phyloP scores from a whole-genome alignment of 2,888 invertebrate genomes.

The Peribatodes rhomboidaria region DNA sequence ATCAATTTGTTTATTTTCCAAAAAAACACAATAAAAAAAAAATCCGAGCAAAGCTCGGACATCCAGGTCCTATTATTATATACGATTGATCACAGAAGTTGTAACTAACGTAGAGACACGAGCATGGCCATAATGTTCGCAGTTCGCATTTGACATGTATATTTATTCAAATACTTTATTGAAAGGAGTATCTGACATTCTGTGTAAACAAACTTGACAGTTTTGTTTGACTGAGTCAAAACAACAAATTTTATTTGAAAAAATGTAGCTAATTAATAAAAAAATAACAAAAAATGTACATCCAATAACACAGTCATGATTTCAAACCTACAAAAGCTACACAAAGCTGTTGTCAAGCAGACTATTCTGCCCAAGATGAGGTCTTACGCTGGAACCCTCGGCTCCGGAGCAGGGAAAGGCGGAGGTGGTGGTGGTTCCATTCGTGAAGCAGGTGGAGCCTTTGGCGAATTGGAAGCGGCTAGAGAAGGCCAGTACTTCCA shows the following conservation, averaged over 20 bases:
- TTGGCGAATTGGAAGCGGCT: slow-evolving; percentile 25
- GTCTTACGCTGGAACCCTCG: background rate
- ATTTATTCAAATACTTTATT: too few species aligned
- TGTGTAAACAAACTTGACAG: background rate
- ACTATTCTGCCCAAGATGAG: background rate
- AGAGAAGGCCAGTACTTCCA: slow-evolving; percentile 27
- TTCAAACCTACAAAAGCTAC: background rate
- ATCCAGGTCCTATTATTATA: too few species aligned
- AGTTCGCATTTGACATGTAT: too few species aligned
- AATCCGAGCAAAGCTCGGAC: too few species aligned
- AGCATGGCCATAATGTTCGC: too few species aligned
- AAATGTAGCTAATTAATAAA: background rate
- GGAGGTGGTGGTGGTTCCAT: slow-evolving; percentile 21
- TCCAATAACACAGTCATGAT: background rate
- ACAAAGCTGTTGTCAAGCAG: background rate
- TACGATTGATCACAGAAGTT: too few species aligned
- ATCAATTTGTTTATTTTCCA: too few species aligned
- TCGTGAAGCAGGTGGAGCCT: slow-evolving; percentile 21
- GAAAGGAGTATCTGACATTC: too few species aligned
- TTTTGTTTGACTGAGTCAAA: background rate
- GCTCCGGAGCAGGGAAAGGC: slow-evolving; percentile 10
- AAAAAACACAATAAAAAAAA: too few species aligned
- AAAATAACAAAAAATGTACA: background rate
- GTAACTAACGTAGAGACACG: too few species aligned
- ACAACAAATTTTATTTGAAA: background rate